Conservation (phyloP, 2,797 vertebrate species). For the Sebastes diploproa region DNA sequence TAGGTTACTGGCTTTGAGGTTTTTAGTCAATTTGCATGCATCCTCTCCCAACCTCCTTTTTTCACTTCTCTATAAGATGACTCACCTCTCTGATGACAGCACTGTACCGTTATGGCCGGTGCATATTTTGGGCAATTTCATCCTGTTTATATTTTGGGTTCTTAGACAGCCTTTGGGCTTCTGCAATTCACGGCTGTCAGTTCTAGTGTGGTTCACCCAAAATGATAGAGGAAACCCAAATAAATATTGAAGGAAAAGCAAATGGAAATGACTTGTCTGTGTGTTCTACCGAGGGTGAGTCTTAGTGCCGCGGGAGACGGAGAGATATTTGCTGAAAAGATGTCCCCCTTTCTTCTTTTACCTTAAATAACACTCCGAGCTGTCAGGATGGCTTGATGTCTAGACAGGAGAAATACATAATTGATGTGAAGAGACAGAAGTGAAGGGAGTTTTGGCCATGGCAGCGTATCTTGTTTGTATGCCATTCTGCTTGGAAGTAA, state of each 20-base stretch:
- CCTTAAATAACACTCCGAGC: slow-evolving; percentile 85
- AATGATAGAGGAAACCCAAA: slow-evolving; percentile 80
- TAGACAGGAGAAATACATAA: slow-evolving; percentile 84
- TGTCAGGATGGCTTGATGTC: slow-evolving; percentile 81
- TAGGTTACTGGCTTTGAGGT: slow-evolving; percentile 64
- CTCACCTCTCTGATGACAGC: slow-evolving; percentile 80
- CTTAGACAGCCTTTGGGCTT: slow-evolving; percentile 80
- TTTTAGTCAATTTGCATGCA: slow-evolving; percentile 71
- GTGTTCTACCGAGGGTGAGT: slow-evolving; percentile 78
- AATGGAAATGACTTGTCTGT: slow-evolving; percentile 83
- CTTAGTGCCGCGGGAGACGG: slow-evolving; percentile 75
- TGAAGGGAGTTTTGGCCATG: slow-evolving; percentile 80
- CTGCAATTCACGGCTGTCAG: slow-evolving; percentile 81
- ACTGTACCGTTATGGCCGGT: slow-evolving; percentile 79
- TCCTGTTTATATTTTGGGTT: slow-evolving; percentile 82
- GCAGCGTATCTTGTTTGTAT: slow-evolving; percentile 80
- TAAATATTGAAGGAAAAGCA: slow-evolving; percentile 83
- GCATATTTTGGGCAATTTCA: slow-evolving; percentile 82
- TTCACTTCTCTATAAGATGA: slow-evolving; percentile 66
- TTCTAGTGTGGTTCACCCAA: slow-evolving; percentile 78
- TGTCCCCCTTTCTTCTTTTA: slow-evolving; percentile 81
- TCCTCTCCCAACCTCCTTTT: slow-evolving; percentile 55
- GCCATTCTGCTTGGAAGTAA: slow-evolving; percentile 81
- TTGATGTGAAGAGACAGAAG: slow-evolving; percentile 85
- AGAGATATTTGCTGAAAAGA: slow-evolving; percentile 81